Base-by-base conservation (phyloP, 1,140 invertebrate genomes). In the Neodiprion lecontei region DNA sequence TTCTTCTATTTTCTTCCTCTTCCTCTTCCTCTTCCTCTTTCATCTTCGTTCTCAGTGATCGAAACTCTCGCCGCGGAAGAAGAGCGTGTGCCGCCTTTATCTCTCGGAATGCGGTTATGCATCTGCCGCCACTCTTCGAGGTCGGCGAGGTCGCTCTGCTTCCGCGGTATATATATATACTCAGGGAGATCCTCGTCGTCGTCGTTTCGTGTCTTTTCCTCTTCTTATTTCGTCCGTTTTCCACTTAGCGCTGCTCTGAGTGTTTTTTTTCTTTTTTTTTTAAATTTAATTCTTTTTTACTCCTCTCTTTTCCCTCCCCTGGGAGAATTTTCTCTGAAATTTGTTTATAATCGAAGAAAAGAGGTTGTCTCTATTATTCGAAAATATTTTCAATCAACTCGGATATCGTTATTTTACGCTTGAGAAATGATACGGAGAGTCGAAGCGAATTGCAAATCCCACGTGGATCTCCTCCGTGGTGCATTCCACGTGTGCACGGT, bases 261-360 rank as follows among this genome's bases (percentile, higher is more conserved):
- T 21, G 17, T 23, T 68, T 68, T 68, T 50, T 17, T 50, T 21
- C 28, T 14, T 70, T 47, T 71, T 17, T 71, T 48, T 71, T 71
- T 9, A 17, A 71, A 53, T 48, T 71, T 21, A 71, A 53, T 71
- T 8, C 8, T 14, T 70, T 5, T 21, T 1, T 48, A 11, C 65
- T n/a, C 28, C 48, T 0, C 21, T 14, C 48, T 9, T 53, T 23
- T 49, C 12, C 50, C n/a, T 68, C 21, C 9, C 21, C 1, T 40
- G 28, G 5, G 28, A 40, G 28, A 40, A 40, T 40, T 40, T 40
- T 40, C 28, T 3, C 28, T 3, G 1, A 40, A 40, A 40, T 40
- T 40, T 40, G 2, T 5, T 40, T 40, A 40, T 3, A 5, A 40
- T 40, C 28, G 28, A 40, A 40, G 28, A 5, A 5, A 40, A 5